Conservation (phyloP, 2,888 invertebrate species). For the Lasioglossum lativentre region DNA sequence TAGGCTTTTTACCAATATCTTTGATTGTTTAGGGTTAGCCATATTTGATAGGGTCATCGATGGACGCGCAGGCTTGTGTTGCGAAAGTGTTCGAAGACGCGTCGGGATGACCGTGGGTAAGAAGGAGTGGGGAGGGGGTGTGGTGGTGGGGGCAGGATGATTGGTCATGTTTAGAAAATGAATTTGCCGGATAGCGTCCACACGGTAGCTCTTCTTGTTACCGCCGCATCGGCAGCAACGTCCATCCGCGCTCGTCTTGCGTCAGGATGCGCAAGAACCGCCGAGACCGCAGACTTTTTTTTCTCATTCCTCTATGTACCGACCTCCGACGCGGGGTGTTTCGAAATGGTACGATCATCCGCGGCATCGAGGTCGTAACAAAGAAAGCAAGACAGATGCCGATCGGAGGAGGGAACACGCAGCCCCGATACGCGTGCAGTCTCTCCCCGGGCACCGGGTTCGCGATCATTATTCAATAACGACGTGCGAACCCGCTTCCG, state of each 20-base stretch:
- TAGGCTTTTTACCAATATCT: not conserved
- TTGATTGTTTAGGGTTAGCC: not conserved
- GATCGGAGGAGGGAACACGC: slow-evolving; percentile 41
- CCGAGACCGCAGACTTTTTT: slow-evolving; percentile 65
- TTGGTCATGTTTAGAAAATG: slow-evolving; percentile 6
- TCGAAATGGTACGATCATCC: slow-evolving; percentile 57
- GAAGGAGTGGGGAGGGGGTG: no score
- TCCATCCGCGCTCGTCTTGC: slow-evolving; percentile 54
- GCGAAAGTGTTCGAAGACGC: not conserved
- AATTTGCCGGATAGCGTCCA: slow-evolving; percentile 29
- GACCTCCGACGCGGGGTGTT: slow-evolving; percentile 57
- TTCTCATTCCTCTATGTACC: slow-evolving; percentile 23
- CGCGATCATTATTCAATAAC: slow-evolving; percentile 61
- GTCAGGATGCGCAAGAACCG: slow-evolving; percentile 59
- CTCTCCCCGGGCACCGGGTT: slow-evolving; percentile 26
- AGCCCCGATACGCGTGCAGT: slow-evolving; percentile 33
- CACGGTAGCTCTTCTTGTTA: slow-evolving; percentile 47
- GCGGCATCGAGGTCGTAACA: slow-evolving; percentile 56
- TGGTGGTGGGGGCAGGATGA: not conserved
- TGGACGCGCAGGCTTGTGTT: not conserved
- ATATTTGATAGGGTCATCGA: not conserved
- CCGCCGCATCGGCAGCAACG: slow-evolving; percentile 27
- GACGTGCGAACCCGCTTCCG: slow-evolving; percentile 63
- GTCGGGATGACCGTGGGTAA: not conserved
- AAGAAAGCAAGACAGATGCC: slow-evolving; percentile 56